Base-by-base conservation (phyloP, 2,888 invertebrate species). In the Mycalesis mineus region DNA sequence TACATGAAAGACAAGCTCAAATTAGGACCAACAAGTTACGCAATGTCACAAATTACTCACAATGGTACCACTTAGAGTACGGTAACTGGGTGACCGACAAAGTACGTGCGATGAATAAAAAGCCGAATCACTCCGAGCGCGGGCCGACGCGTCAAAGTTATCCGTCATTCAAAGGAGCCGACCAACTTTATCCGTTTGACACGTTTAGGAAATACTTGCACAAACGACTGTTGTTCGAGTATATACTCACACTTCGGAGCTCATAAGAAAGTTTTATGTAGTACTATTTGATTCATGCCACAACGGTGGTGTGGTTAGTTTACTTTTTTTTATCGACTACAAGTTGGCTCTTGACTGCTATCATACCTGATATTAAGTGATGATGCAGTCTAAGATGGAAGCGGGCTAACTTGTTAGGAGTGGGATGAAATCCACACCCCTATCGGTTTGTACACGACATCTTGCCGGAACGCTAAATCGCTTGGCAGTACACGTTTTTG, bases 21-120 rank as follows among this genome's bases (percentile, higher is more conserved):
- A 45, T 15, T 13, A 29, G 44, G 13, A 15, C 33, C 33, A 3
- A 31, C n/a, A 13, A 14, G 15, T 33, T 33, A 31, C 28, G 39
- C 22, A 49, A 49, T 9, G 36, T 36, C 36, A n/a, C 14, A 17
- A 51, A 52, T 41, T 42, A 42, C 39, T 52, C 11, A 48, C 31
- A 52, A 39, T 28, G 22, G 13, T 49, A 11, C 37, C 31, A 47
- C 15, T 47, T 47, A 47, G 17, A n/a, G 28, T 17, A 49, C 22
- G 5, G 44, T 11, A 54, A 54, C 44, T 58, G 44, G 58, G 58
- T 58, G 58, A 58, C 54, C 58, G 54, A 53, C 39, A 50, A 50
- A 42, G 40, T 41, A 40, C 40, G 51, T 31, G 40, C 0, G 9
- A 7, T 51, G 51, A 51, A 51, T 51, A 40, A 51, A 51, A 51